phyloP scores from a whole-genome alignment of 1,140 invertebrate genomes.

The Cydia fagiglandana region DNA sequence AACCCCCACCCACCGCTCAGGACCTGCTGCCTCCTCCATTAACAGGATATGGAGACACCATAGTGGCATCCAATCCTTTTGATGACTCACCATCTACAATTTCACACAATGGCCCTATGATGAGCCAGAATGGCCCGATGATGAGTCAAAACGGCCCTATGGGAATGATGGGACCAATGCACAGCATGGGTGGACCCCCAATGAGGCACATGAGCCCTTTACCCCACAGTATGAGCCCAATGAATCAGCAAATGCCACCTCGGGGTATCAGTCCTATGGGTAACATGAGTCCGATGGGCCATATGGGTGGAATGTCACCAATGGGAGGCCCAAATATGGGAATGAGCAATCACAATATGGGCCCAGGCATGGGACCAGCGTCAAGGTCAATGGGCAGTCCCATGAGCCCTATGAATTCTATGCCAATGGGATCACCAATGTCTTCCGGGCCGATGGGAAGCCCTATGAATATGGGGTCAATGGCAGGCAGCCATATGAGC shows the following conservation, averaged over 20 bases:
- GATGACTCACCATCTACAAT: constrained; percentile 91
- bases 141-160: constrained; percentile 80
- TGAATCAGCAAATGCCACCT: constrained; percentile 82
- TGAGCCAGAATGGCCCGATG: constrained; percentile 81
- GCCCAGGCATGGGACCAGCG: constrained; percentile 79
- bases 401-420: constrained; percentile 85
- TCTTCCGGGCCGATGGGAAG: constrained; percentile 85
- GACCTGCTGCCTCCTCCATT: constrained; percentile 91
- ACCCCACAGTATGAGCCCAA: constrained; percentile 83
- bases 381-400: constrained; percentile 82
- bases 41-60: constrained; percentile 94
- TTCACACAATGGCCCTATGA: constrained; percentile 81
- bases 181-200: constrained; percentile 84
- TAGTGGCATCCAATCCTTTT: constrained; percentile 96
- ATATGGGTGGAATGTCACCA: constrained; percentile 77
- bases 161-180: constrained; percentile 81
- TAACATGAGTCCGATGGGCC: constrained; percentile 84
- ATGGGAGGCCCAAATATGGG: constrained; percentile 79
- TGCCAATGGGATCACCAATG: constrained; percentile 86
- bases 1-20: constrained; percentile 82
- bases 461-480: constrained; percentile 82
- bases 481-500: constrained; percentile 81
- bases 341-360: constrained; percentile 78
- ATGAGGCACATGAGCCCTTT: constrained; percentile 87
- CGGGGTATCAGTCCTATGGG: constrained; percentile 84